Base-by-base conservation (phyloP, 2,888 invertebrate genomes). In the Cephus runcator region DNA sequence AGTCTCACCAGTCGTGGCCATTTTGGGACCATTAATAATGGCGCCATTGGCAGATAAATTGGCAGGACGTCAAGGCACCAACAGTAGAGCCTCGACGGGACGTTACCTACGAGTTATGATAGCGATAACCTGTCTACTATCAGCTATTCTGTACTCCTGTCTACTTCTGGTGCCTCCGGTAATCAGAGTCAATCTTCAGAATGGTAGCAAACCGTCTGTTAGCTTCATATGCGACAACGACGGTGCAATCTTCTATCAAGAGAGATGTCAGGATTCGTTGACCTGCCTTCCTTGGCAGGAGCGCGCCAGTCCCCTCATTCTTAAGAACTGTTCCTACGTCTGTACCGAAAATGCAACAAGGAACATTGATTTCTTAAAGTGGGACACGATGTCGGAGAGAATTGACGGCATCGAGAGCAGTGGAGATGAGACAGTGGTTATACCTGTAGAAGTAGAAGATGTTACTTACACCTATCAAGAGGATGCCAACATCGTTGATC, bases 31-130 rank as follows among this genome's bases (percentile, higher is more conserved):
- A 0, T 92, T 96, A 3, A 91, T 97, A 56, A 94, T 95, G 11
- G 97, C 96, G 73, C 96, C 95, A 9, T 92, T 97, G 80, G 96
- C 97, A 75, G 97, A 98, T 91, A 94, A 94, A 92, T 93, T 93
- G 86, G 95, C 94, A 6, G 90, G 88, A 3, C 86, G 86, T 75
- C 93, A 93, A 69, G 93, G 93, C 23, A 90, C 91, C n/a, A 87
- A 89, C 73, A 91, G 91, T 6, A 92, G 93, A 77, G 92, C 93
- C 75, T 81, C 92, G 87, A 83, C 94, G 23, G 96, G 96, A 23
- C 93, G 94, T 81, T 93, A 95, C 79, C 92, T 96, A 75, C 93
- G 96, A 11, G 91, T 95, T 73, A 93, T 96, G 90, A 95, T 96
- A 12, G 95, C 95, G 0, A 85, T 94, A 11, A 95, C 94, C 81